A percentile compares a stretch with the other conserved stretches of the same genome.
These are phyloP conservation scores for Tinea trinotella DNA, from an alignment of 2,888 invertebrate species.

Conservation along the genomic window DNA sequence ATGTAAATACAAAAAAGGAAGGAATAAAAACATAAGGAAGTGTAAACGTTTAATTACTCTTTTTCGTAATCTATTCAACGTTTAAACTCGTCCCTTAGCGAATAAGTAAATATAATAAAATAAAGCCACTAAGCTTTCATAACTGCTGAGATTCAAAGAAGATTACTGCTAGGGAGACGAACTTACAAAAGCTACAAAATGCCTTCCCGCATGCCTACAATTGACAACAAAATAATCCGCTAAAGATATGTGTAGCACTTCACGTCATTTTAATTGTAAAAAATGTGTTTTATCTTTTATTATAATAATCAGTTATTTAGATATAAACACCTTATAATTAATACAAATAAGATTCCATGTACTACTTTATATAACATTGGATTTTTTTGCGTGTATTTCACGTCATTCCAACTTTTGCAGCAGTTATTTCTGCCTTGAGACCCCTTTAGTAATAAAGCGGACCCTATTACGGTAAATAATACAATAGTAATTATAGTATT, in stretches of 20 bases:
- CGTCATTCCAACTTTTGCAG: too few relatives aligned
- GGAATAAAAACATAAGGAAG: neutral
- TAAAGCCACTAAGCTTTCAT: conserved; percentile 49
- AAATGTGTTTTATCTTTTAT: neutral
- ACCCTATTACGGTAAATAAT: too few relatives aligned
- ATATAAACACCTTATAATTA: too few relatives aligned
- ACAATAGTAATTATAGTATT: too few relatives aligned
- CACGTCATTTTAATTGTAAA: neutral
- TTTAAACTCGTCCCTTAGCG: neutral
- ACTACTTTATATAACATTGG: too few relatives aligned
- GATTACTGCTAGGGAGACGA: conserved; percentile 35
- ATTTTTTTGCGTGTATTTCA: too few relatives aligned
- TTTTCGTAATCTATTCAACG: neutral
- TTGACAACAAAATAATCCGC: conserved; percentile 21
- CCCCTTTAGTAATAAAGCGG: too few relatives aligned
- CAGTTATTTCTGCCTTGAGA: too few relatives aligned
- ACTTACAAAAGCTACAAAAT: conserved; percentile 43
- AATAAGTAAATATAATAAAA: conserved; percentile 42
- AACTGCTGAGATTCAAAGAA: conserved; percentile 46
- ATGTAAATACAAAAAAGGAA: neutral
- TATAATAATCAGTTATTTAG: too few relatives aligned
- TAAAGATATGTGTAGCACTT: neutral
- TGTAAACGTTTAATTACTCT: conserved; percentile 4
- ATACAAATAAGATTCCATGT: too few relatives aligned
- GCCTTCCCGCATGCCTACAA: conserved; percentile 34